Evolutionary conservation across 2,113 vertebrate species (phyloP).

Genomic region (Pachypanchax playfairii): DNA sequence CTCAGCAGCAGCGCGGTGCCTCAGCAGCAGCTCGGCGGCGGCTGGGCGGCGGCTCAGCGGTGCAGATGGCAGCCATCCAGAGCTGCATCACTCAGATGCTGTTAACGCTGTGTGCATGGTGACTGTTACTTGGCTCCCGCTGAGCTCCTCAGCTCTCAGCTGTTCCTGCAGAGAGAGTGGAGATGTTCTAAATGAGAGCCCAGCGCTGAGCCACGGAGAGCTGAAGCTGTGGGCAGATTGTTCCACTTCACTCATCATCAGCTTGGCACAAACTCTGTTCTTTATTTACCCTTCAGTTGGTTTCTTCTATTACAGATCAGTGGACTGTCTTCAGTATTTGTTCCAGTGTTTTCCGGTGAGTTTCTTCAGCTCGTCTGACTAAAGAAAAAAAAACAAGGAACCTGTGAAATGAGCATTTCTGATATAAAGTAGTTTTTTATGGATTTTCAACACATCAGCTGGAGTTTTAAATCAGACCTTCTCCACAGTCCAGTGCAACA

Average conservation of each 20-base stretch:
- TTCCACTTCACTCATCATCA: slow-evolving; percentile 29
- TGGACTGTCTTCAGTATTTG: slow-evolving; percentile 87
- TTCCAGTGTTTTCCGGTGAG: slow-evolving; percentile 90
- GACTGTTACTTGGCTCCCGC: slow-evolving; percentile 69
- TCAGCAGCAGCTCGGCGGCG: no score
- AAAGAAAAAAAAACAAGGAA: no score
- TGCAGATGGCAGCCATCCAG: slow-evolving; percentile 50
- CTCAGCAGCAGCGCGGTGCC: no score
- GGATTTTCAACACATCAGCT: not conserved
- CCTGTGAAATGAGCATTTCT: no score
- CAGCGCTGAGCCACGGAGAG: slow-evolving; percentile 70
- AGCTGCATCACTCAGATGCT: slow-evolving; percentile 48
- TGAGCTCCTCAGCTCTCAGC: slow-evolving; percentile 7
- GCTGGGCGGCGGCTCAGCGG: not conserved
- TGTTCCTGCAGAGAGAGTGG: slow-evolving; percentile 42
- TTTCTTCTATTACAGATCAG: slow-evolving; percentile 78
- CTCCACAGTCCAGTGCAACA: no score
- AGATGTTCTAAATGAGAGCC: slow-evolving; percentile 76
- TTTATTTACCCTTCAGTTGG: slow-evolving; percentile 27
- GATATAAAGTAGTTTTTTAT: no score
- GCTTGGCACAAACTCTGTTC: slow-evolving; percentile 34
- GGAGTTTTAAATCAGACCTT: no score
- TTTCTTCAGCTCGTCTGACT: slow-evolving; percentile 37
- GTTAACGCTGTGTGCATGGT: slow-evolving; percentile 25
- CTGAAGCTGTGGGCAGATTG: slow-evolving; percentile 52